Base-by-base conservation (phyloP, 2,888 invertebrate genomes). In the Drosophila pullipes region DNA sequence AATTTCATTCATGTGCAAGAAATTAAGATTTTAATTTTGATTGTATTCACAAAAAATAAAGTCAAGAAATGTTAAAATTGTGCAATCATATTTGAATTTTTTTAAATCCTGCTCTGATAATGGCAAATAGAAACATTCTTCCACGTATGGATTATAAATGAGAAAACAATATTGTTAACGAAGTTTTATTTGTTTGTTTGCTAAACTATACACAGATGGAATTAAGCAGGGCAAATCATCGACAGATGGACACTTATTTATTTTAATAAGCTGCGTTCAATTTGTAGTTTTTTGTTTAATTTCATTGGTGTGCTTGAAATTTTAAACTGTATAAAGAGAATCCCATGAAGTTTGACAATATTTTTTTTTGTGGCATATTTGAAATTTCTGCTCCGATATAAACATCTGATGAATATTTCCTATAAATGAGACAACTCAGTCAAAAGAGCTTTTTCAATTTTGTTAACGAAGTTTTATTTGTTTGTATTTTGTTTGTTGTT, bases 171-270 rank as follows among this genome's bases (percentile, higher is more conserved):
- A 30, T 67, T 31, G 35, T 69, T 49, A 75, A 74, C 83, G 65
- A 69, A 63, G 37, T 53, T 59, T 73, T 74, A 62, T 74, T 77
- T 61, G 7, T 7, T 53, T 81, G 59, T 69, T 88, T 68, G 69
- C 76, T 62, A 83, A 73, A 41, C 76, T 78, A 83, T 75, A 82
- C 82, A 84, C 70, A 59, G 81, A 74, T 89, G 90, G 83, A 90
- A 90, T 85, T 74, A 81, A 81, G 88, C 81, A 16, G 71, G 68
- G 67, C 69, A 78, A 83, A 78, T 81, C 85, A 76, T 58, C 30
- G 16, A 30, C 16, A 16, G 25, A 31, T 58, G 41, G n/a, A 41
- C n/a, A 31, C 16, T 13, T 31, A 1, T 11, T 52, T n/a, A 50
- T 11, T 30, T 25, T 11, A 16, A 16, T 25, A 16, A 16, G 47